phyloP scores from a whole-genome alignment of 2,888 invertebrate genomes.

The Acrocyrtus sp. region DNA sequence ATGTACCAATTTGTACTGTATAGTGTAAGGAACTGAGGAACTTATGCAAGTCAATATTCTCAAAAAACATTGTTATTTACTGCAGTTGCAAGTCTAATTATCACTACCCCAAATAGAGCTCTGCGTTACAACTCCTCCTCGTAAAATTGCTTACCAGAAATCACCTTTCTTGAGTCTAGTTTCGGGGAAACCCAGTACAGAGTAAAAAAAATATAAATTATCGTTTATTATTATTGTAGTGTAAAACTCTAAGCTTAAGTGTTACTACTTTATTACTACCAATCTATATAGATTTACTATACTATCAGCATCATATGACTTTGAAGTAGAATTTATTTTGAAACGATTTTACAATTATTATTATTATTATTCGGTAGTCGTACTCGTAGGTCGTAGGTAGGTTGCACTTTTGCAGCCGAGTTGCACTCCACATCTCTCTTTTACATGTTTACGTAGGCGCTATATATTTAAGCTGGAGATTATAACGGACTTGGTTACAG shows the following conservation, averaged over 20 bases:
- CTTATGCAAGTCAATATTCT: constrained; percentile 45
- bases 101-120: background rate
- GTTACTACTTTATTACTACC: background rate
- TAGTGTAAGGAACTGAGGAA: constrained; percentile 40
- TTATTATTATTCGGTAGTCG: no score
- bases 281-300: no score
- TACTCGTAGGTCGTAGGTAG: no score
- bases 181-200: background rate
- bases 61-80: background rate
- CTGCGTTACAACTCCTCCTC: no score
- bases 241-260: background rate
- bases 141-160: background rate
- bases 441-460: no score
- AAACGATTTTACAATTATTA: background rate
- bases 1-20: constrained; percentile 37
- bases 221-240: no score
- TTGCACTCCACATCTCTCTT: no score
- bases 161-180: background rate
- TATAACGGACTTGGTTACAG: no score
- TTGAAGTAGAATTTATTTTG: background rate
- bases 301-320: no score
- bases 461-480: no score
- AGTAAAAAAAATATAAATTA: no score
- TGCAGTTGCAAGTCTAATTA: background rate
- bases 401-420: no score